Conservation (phyloP, 64 coral and sea anemone species). For the Stylophora pistillata region DNA sequence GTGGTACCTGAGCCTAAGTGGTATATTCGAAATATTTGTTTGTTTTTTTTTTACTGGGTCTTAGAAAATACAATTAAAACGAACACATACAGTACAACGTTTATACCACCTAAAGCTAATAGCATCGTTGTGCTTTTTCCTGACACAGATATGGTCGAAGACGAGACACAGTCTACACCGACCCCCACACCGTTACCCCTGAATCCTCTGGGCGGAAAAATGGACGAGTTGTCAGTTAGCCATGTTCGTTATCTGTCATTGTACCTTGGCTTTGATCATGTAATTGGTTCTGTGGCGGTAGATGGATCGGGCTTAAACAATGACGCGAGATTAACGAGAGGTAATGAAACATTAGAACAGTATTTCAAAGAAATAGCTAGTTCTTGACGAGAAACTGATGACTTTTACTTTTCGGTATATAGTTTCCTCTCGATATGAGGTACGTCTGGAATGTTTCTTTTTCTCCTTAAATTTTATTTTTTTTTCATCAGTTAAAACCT, state of each 20-base stretch:
- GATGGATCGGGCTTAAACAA: slow-evolving; percentile 94
- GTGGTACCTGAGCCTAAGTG: too few species aligned
- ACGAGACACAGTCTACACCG: neutral
- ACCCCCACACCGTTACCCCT: slow-evolving; percentile 39
- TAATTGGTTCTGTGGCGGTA: slow-evolving; percentile 72
- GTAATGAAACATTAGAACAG: slow-evolving; percentile 26
- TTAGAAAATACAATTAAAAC: too few species aligned
- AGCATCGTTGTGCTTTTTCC: neutral
- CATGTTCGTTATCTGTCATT: slow-evolving; percentile 64
- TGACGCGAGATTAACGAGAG: slow-evolving; percentile 78
- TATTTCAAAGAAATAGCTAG: neutral
- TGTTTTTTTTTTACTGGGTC: too few species aligned
- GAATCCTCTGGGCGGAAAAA: neutral
- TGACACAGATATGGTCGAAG: slow-evolving; percentile 17
- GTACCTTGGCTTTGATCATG: slow-evolving; percentile 93
- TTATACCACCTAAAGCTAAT: neutral
- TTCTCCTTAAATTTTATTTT: too few species aligned
- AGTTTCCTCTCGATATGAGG: too few species aligned
- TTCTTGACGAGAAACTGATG: too few species aligned
- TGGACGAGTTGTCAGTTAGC: neutral
- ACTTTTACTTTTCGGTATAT: too few species aligned
- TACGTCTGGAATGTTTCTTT: too few species aligned
- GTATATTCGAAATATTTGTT: too few species aligned
- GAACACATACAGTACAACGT: too few species aligned
- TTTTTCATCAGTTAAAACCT: too few species aligned